These are phyloP conservation scores for Lasioglossum oenotherae DNA, from an alignment of 2,888 invertebrate species.

Conservation along the genomic window DNA sequence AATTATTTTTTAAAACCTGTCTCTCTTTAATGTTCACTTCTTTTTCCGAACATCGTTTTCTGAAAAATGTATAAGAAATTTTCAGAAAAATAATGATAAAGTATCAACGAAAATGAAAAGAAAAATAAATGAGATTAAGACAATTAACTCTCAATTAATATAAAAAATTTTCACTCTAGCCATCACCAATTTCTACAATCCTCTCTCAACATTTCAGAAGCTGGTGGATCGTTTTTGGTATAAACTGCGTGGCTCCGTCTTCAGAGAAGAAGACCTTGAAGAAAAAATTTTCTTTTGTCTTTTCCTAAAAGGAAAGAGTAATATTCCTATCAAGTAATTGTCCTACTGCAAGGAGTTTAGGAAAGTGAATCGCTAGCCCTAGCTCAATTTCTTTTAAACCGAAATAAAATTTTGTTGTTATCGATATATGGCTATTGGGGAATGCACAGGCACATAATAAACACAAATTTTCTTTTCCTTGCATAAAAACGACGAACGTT, in stretches of 20 bases:
- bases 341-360: no score
- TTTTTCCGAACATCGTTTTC: background rate
- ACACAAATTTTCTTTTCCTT: background rate
- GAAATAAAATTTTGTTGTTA: background rate
- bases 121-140: background rate
- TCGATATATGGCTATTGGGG: background rate
- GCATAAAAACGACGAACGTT: background rate
- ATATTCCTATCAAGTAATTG: no score
- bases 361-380: background rate
- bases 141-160: background rate
- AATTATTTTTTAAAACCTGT: no score
- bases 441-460: no score
- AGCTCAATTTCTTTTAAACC: background rate
- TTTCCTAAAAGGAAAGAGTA: no score
- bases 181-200: background rate
- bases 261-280: background rate
- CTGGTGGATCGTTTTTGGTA: no score
- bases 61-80: no score
- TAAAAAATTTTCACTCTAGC: background rate
- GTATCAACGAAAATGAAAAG: background rate
- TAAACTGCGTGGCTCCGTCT: background rate
- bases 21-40: background rate
- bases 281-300: background rate
- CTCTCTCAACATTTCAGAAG: no score
- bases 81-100: background rate